A percentile compares a stretch with the other conserved stretches of the same genome.
Evolutionary conservation across 2,888 invertebrate species (phyloP).

Genomic region (Ryuthela nishihirai): DNA sequence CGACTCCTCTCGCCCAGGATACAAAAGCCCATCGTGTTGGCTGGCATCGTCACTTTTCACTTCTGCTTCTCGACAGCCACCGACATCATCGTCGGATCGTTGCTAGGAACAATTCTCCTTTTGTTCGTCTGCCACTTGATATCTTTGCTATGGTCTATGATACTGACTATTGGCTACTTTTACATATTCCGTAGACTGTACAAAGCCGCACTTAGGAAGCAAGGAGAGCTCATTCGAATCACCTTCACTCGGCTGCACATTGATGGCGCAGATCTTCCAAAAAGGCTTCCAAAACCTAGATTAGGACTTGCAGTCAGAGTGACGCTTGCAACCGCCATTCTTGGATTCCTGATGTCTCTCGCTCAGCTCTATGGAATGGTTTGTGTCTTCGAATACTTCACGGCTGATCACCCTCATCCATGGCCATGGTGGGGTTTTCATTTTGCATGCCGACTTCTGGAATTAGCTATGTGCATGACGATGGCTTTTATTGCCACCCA

Average conservation of each 20-base stretch:
- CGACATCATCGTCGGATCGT: constrained; percentile 59
- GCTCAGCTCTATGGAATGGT: constrained; percentile 79
- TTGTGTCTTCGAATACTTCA: constrained; percentile 58
- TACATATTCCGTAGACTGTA: constrained; percentile 47
- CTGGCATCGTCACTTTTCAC: constrained; percentile 73
- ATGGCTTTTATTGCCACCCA: too few species aligned
- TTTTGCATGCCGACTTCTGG: constrained; percentile 75
- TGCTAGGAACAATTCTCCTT: constrained; percentile 43
- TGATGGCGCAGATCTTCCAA: constrained; percentile 41
- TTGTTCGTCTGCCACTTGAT: constrained; percentile 64
- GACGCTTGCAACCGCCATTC: constrained; percentile 77
- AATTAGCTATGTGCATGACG: too few species aligned
- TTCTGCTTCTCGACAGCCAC: constrained; percentile 74
- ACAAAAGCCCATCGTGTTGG: constrained; percentile 71
- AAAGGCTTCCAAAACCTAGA: constrained; percentile 51
- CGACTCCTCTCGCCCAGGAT: too few species aligned
- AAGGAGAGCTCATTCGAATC: constrained; percentile 45
- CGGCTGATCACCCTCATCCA: constrained; percentile 51
- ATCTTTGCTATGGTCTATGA: constrained; percentile 78
- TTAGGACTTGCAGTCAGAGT: constrained; percentile 84
- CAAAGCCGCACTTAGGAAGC: constrained; percentile 45
- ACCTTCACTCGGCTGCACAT: constrained; percentile 45
- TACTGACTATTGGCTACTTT: constrained; percentile 77
- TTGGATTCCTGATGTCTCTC: constrained; percentile 78
- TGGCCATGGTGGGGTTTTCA: constrained; percentile 93